Evolutionary conservation across 2,797 vertebrate species (phyloP).

Genomic region (Oophaga sylvatica): DNA sequence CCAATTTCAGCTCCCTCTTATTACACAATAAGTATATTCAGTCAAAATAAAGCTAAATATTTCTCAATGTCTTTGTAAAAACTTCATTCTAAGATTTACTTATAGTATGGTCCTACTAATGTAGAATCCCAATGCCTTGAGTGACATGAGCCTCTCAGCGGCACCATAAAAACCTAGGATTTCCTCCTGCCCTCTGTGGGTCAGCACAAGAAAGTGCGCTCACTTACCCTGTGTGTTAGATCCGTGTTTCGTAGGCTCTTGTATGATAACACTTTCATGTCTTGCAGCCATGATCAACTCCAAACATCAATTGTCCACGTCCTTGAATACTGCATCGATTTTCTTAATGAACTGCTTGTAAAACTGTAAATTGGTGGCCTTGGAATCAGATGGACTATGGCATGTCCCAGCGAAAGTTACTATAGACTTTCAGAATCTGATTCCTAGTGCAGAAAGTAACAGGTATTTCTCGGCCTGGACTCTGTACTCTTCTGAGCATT

Average conservation of each 20-base stretch:
- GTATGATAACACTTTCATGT: slow-evolving; percentile 70
- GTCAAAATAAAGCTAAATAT: neutral
- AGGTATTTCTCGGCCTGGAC: slow-evolving; percentile 73
- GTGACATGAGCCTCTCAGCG: neutral
- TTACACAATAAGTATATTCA: too few species aligned
- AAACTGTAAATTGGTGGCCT: slow-evolving; percentile 70
- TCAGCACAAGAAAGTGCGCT: neutral
- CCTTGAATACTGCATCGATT: slow-evolving; percentile 72
- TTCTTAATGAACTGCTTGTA: slow-evolving; percentile 69
- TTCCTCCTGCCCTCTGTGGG: slow-evolving; percentile 30
- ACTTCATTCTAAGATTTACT: neutral
- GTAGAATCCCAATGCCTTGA: neutral
- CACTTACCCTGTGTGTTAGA: slow-evolving; percentile 74
- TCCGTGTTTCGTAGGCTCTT: slow-evolving; percentile 74
- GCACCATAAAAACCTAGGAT: neutral
- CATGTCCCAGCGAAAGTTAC: slow-evolving; percentile 76
- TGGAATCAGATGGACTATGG: slow-evolving; percentile 65
- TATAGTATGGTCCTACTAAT: neutral
- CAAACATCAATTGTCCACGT: slow-evolving; percentile 65
- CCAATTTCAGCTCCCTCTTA: neutral
- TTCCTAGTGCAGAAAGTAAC: slow-evolving; percentile 76
- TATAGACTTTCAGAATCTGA: slow-evolving; percentile 67
- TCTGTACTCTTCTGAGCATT: slow-evolving; percentile 78
- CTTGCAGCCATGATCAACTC: slow-evolving; percentile 74
- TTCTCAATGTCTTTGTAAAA: neutral